Evolutionary conservation across 2,113 vertebrate genomes (phyloP), one percentile per base, ranked within the genome.

Genomic region (Lipophrys pholis): DNA sequence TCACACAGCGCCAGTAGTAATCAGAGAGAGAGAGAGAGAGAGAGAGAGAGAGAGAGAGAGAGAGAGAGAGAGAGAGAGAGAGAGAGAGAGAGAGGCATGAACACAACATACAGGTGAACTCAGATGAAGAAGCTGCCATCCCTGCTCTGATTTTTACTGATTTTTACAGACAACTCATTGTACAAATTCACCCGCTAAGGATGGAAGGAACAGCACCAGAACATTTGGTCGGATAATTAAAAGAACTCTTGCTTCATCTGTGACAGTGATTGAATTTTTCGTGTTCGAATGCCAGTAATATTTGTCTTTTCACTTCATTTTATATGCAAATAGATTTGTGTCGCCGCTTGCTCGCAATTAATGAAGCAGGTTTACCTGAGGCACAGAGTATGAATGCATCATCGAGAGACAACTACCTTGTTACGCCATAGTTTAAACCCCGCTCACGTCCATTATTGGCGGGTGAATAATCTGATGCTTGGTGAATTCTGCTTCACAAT

Each of bases 1-100:
- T 89, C 69, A 70, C 66, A 49, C 49, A 41, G 60, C 15, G 0
- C 66, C 56, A 69, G 8, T 60, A 43, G 46, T 39, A 76, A 78
- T 83, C 54, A 66, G 46, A 43, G 51, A 63, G 21, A 30, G 21
- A 30, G 21, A 30, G 21, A 30, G 21, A 30, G 21, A 30, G 21
- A 30, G 21, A 30, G 21, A 30, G 21, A 30, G 21, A 30, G 21
- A 30, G 21, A 30, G 21, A 30, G 21, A 30, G 4, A 30, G 21
- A 30, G 21, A 30, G 21, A 30, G 21, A 30, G 21, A 30, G 21
- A 30, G 21, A 30, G 21, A 30, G 21, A 30, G 21, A 30, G 4
- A 30, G 21, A 30, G 21, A 30, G 21, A 30, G 21, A 30, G 21
- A 30, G 21, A 30, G 21, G 56, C 9, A 10, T 54, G 50, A 57